Conservation (phyloP, 1,140 invertebrate species). For the Drosophila subpulchrella region DNA sequence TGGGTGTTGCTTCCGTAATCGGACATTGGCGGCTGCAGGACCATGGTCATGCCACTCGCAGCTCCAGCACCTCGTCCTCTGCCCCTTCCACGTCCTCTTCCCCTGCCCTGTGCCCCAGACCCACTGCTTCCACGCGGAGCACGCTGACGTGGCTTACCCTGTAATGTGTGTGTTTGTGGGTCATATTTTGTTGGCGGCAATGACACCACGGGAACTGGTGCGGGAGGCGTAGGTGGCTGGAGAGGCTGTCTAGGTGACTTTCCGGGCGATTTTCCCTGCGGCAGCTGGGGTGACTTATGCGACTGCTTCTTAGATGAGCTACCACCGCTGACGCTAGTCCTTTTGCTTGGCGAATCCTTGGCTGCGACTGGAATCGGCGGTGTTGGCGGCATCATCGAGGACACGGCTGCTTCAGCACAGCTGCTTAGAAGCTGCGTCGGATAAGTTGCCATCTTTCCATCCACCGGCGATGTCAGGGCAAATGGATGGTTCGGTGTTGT, state of each 20-base stretch:
- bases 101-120: constrained; percentile 17
- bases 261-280: constrained; percentile 88
- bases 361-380: constrained; percentile 32
- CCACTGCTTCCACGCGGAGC: constrained; percentile 86
- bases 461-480: constrained; percentile 66
- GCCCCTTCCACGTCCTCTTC: constrained; percentile 89
- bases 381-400: constrained; percentile 59
- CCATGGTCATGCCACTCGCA: constrained; percentile 51
- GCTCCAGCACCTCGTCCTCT: constrained; percentile 81
- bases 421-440: constrained; percentile 49
- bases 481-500: constrained; percentile 69
- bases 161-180: constrained; percentile 72
- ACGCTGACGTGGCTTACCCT: constrained; percentile 85
- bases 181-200: constrained; percentile 61
- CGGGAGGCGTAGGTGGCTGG: constrained; percentile 42
- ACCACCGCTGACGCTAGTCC: constrained; percentile 39
- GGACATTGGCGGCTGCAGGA: constrained; percentile 76
- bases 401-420: constrained; percentile 46
- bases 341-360: constrained; percentile 75
- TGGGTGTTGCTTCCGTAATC: constrained; percentile 78
- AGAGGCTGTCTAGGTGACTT: constrained; percentile 88
- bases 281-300: constrained; percentile 87
- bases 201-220: constrained; percentile 48
- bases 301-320: constrained; percentile 50
- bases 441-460: constrained; percentile 34